Base-by-base conservation (phyloP, 1,140 invertebrate species). In the Phthorimaea operculella region DNA sequence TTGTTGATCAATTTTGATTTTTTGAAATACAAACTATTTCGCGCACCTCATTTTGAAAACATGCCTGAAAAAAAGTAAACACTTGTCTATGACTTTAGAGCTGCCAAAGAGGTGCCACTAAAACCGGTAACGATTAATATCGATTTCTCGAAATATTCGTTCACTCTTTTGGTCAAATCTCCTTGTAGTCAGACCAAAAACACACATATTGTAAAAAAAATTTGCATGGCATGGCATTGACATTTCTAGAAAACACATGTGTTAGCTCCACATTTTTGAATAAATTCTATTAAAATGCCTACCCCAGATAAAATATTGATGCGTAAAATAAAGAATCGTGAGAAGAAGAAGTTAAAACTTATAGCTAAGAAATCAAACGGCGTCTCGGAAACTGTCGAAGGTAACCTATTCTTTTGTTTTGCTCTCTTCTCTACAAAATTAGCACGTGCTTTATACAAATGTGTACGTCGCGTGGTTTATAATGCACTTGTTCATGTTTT, bases 271-370 rank as follows among this genome's bases (percentile, higher is more conserved):
- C 3, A 39, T 2, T 4, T 39, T 39, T 39, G 36, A 12, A 5
- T 12, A 39, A 5, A 12, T 39, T 9, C n/a, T 12, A 34, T 3
- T n/a, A 68, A 73, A 64, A 93, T 94, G 91, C 90, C 91, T 52
- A 87, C 93, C 1, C 89, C 90, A 33, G 91, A 94, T 55, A 93
- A 93, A 84, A 87, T 93, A 17, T 83, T 94, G 52, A 91, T 93
- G 86, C 86, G 91, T 54, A 94, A 94, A 83, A 91, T 94, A 54
- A 92, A 90, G 55, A 93, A 93, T 69, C 86, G 90, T 9, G 92
- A 93, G 70, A 91, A 92, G 63, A 90, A 88, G 58, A 93, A 92
- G 75, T 76, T 91, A 34, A 89, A 89, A 63, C 59, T 77, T 87
- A 50, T 73, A 87, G 8, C 86, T 88, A 65, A 84, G 87, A 69